Percentiles rank a stretch among this genome's conserved stretches.
phyloP scores from a whole-genome alignment of 1,140 invertebrate species.

The Euwallacea fornicatus region DNA sequence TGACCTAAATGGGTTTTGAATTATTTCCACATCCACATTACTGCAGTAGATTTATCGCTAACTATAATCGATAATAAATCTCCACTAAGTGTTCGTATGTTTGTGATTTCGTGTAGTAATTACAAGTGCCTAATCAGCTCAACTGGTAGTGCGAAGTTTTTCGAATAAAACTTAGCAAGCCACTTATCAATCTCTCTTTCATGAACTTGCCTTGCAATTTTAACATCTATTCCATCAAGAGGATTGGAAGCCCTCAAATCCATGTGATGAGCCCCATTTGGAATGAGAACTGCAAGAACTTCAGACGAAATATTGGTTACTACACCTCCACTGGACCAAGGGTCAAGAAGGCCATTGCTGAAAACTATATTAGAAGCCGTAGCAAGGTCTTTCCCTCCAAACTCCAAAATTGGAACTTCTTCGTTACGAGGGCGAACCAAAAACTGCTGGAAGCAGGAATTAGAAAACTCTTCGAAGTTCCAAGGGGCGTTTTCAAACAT shows the following conservation, averaged over 20 bases:
- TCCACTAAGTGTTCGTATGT: too few relatives aligned
- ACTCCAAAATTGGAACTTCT: constrained; percentile 70
- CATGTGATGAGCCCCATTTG: constrained; percentile 90
- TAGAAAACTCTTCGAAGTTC: constrained; percentile 69
- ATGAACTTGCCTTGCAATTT: constrained; percentile 68
- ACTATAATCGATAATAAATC: too few relatives aligned
- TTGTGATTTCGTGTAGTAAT: too few relatives aligned
- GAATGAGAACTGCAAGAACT: constrained; percentile 76
- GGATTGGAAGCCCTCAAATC: constrained; percentile 76
- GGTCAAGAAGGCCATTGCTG: constrained; percentile 90
- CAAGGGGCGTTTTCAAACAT: constrained; percentile 82
- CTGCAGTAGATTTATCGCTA: too few relatives aligned
- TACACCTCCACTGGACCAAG: constrained; percentile 93
- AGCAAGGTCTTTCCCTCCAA: constrained; percentile 75
- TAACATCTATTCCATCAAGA: constrained; percentile 72
- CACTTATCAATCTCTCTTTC: constrained; percentile 68
- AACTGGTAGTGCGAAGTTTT: constrained; percentile 1
- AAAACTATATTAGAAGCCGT: constrained; percentile 83
- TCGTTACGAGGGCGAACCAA: constrained; percentile 62
- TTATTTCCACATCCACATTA: too few relatives aligned
- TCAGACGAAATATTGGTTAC: constrained; percentile 67
- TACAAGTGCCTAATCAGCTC: too few relatives aligned
- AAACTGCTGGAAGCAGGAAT: constrained; percentile 71
- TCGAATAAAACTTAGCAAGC: constrained; percentile 55
- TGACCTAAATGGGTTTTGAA: too few relatives aligned